Conservation (phyloP, 2,113 vertebrate species). For the Phainopepla nitens region DNA sequence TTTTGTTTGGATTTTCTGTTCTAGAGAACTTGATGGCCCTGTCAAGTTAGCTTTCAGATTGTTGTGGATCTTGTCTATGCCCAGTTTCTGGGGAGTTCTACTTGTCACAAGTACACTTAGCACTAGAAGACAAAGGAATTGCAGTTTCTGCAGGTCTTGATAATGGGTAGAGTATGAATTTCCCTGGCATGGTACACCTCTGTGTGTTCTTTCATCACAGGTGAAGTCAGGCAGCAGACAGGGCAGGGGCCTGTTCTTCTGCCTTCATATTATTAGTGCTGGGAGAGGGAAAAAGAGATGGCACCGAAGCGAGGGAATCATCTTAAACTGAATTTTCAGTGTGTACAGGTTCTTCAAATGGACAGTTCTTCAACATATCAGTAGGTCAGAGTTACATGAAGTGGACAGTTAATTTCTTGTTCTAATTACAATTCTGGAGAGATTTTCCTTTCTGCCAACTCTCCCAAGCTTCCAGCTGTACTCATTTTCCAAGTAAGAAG, state of each 20-base stretch:
- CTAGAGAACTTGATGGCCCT: not conserved
- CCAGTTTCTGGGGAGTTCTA: not conserved
- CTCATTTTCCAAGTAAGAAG: not conserved
- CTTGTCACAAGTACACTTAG: slow-evolving; percentile 23
- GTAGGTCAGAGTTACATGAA: not conserved
- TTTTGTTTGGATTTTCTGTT: slow-evolving; percentile 27
- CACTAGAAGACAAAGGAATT: not conserved
- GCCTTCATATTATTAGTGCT: not conserved
- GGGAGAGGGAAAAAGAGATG: not conserved
- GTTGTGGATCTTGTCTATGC: not conserved
- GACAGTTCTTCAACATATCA: not conserved
- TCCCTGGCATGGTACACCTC: not conserved
- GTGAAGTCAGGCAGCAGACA: not conserved
- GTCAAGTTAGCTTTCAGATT: not conserved
- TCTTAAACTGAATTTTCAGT: not conserved
- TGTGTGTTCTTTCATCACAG: not conserved
- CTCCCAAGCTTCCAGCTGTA: not conserved
- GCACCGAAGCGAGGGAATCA: fast-evolving
- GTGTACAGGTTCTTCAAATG: not conserved
- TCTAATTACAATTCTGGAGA: not conserved
- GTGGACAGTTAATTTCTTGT: not conserved
- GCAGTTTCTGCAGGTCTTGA: not conserved
- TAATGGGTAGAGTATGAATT: not conserved
- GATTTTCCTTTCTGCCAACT: not conserved
- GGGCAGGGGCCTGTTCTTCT: not conserved